Conservation (phyloP, 2,113 vertebrate genomes). For the Corapipo altera region DNA sequence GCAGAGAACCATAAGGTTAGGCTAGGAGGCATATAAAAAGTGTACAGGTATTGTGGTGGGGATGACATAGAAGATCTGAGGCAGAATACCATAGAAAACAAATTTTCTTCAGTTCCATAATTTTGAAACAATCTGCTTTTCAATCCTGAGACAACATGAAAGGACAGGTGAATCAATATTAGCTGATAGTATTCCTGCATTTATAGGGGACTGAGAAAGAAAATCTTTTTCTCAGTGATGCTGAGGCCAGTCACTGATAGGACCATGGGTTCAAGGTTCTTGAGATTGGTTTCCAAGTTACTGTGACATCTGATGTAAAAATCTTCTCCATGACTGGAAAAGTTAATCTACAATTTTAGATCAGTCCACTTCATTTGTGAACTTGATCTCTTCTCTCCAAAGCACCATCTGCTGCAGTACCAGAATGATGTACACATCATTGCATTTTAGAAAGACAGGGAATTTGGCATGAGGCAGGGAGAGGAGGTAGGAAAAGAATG, state of each 20-base stretch:
- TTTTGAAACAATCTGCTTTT: neutral
- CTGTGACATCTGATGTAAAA: neutral
- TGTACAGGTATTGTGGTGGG: neutral
- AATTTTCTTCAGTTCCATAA: neutral
- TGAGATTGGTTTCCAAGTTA: neutral
- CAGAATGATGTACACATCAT: neutral
- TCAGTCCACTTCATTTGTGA: neutral
- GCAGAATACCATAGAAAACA: neutral
- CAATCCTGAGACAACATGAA: neutral
- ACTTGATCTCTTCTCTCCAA: neutral
- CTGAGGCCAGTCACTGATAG: neutral
- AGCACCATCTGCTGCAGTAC: neutral
- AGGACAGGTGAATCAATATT: neutral
- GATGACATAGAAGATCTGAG: neutral
- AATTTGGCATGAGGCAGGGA: neutral
- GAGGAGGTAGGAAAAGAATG: neutral
- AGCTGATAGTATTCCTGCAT: neutral
- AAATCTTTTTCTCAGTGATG: neutral
- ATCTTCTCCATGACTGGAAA: neutral
- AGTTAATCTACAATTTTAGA: neutral
- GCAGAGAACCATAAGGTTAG: neutral
- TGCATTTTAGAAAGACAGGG: neutral
- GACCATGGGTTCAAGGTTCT: neutral
- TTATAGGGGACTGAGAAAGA: neutral
- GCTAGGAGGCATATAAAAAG: rapidly evolving